Conservation (phyloP, 2,113 vertebrate species). For the Otis tarda region DNA sequence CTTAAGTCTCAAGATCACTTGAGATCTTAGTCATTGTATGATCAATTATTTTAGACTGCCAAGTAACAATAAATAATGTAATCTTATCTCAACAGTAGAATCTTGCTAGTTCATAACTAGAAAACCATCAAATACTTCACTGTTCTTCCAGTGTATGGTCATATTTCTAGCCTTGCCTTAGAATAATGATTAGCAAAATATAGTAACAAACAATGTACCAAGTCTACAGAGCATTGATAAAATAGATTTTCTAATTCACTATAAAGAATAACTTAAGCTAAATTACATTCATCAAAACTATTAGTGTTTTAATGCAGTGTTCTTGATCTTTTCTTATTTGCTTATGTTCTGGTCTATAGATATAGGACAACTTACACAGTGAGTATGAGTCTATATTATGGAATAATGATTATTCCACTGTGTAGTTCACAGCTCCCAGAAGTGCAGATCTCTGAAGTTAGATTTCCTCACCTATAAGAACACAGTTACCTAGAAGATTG, state of each 20-base stretch:
- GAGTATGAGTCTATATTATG: too few species aligned
- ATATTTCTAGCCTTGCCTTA: not conserved
- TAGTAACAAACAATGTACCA: not conserved
- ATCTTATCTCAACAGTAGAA: not conserved
- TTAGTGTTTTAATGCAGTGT: not conserved
- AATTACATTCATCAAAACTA: not conserved
- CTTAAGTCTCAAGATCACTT: not conserved
- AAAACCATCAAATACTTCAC: not conserved
- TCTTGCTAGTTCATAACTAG: not conserved
- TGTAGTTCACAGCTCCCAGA: too few species aligned
- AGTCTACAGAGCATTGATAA: not conserved
- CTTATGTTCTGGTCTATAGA: too few species aligned
- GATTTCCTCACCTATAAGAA: too few species aligned
- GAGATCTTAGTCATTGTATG: not conserved
- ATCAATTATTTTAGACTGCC: not conserved
- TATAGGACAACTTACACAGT: too few species aligned
- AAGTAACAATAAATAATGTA: not conserved
- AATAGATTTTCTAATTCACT: not conserved
- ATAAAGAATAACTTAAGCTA: not conserved
- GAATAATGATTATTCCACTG: too few species aligned
- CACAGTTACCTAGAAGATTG: too few species aligned
- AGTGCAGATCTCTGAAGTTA: too few species aligned
- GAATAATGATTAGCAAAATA: not conserved
- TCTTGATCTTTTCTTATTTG: too few species aligned
- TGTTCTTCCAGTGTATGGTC: not conserved